Conservation (phyloP, 2,797 vertebrate genomes). For the Lophotriccus pileatus region DNA sequence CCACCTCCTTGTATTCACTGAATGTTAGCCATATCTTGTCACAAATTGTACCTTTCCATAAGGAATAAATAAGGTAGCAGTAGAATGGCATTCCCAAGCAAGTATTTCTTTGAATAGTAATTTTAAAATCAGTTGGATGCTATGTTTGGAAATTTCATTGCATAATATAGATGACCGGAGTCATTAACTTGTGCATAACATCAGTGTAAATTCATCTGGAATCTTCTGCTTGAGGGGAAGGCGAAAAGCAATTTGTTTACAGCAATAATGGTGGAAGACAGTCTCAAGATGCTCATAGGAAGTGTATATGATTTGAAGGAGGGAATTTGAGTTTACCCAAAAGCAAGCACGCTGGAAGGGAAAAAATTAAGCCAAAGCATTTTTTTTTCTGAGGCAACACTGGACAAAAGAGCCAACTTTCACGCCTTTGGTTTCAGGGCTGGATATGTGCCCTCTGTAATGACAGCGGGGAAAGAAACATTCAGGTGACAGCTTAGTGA, state of each 20-base stretch:
- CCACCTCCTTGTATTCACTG: not conserved
- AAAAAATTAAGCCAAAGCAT: not conserved
- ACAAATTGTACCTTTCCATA: not conserved
- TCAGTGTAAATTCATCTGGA: not conserved
- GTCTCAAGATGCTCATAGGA: not conserved
- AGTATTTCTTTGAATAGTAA: slow-evolving; percentile 20
- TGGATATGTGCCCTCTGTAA: not conserved
- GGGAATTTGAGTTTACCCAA: not conserved
- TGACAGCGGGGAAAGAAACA: not conserved
- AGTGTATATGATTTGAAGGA: not conserved
- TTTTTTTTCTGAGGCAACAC: not conserved
- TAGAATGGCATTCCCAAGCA: not conserved
- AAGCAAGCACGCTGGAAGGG: not conserved
- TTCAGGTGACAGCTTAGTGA: not conserved
- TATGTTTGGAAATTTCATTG: slow-evolving; percentile 4
- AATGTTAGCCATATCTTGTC: not conserved
- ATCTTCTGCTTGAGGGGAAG: not conserved
- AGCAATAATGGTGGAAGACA: not conserved
- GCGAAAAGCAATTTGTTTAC: not conserved
- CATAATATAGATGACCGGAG: not conserved
- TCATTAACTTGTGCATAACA: not conserved
- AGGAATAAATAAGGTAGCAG: not conserved
- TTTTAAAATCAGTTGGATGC: not conserved
- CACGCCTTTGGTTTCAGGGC: not conserved
- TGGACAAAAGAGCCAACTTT: not conserved